These are phyloP conservation scores for Drosophila ercepeae DNA, from an alignment of 1,140 invertebrate species.

Conservation along the genomic window DNA sequence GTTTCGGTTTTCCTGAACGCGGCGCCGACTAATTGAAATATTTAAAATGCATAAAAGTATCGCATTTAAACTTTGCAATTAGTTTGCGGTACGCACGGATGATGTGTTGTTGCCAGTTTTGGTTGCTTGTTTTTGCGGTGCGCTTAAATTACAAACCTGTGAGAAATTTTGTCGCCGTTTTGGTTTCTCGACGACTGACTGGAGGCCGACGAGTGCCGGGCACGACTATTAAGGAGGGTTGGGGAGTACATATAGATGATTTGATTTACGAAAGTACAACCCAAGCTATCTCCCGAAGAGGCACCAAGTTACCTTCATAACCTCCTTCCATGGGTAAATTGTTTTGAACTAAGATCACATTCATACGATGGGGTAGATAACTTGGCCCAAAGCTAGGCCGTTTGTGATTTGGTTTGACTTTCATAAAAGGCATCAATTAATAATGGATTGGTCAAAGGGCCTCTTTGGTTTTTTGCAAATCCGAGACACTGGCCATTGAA, in stretches of 20 bases:
- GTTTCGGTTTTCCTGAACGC: slow-evolving; percentile 24
- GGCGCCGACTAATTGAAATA: slow-evolving; percentile 72
- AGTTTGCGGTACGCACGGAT: slow-evolving; percentile 60
- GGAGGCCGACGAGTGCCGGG: too few species aligned
- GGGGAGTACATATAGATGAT: too few species aligned
- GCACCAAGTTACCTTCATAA: too few species aligned
- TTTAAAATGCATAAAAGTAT: slow-evolving; percentile 71
- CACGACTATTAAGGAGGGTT: too few species aligned
- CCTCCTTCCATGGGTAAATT: too few species aligned
- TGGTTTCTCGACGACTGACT: slow-evolving; percentile 20
- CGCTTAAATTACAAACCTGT: slow-evolving; percentile 70
- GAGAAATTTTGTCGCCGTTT: slow-evolving; percentile 47
- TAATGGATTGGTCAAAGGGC: slow-evolving; percentile 43
- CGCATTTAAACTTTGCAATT: slow-evolving; percentile 75
- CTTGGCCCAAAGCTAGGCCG: slow-evolving; percentile 15
- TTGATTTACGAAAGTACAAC: too few species aligned
- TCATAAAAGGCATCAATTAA: slow-evolving; percentile 69
- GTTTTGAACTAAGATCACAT: too few species aligned
- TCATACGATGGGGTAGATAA: too few species aligned
- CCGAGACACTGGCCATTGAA: slow-evolving; percentile 25
- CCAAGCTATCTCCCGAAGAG: too few species aligned
- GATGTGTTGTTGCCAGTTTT: slow-evolving; percentile 18
- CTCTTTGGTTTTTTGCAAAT: slow-evolving; percentile 16
- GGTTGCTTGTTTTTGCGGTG: slow-evolving; percentile 30
- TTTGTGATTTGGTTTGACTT: slow-evolving; percentile 50